Evolutionary conservation across 2,797 vertebrate species (phyloP).

Genomic region (Oreortyx pictus): DNA sequence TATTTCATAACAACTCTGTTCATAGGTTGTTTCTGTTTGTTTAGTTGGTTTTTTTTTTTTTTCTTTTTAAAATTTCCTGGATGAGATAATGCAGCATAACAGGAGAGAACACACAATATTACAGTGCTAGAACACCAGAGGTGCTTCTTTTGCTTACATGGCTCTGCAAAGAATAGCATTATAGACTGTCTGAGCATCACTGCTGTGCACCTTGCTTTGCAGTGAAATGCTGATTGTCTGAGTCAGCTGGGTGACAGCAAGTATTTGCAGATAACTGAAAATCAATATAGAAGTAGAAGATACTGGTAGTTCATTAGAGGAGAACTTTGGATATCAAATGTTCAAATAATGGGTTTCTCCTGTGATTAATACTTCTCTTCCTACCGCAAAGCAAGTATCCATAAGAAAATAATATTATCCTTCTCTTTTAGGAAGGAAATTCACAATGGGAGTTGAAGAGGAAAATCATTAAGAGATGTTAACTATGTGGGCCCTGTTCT

Average conservation of each 20-base stretch:
- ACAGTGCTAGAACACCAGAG: background rate
- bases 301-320: background rate
- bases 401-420: background rate
- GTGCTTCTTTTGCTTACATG: background rate
- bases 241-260: background rate
- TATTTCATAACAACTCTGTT: background rate
- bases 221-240: background rate
- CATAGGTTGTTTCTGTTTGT: background rate
- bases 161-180: background rate
- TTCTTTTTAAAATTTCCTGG: background rate
- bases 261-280: slow-evolving; percentile 5
- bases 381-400: background rate
- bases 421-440: background rate
- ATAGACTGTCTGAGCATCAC: background rate
- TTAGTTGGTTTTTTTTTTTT: background rate
- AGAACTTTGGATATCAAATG: background rate
- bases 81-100: background rate
- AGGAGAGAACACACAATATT: background rate
- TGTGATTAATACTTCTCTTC: background rate
- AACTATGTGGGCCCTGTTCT: background rate
- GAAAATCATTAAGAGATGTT: background rate
- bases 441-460: background rate
- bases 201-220: background rate
- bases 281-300: background rate
- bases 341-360: background rate